Base-by-base conservation (phyloP, 2,797 vertebrate species). In the Bothrops alternatus region DNA sequence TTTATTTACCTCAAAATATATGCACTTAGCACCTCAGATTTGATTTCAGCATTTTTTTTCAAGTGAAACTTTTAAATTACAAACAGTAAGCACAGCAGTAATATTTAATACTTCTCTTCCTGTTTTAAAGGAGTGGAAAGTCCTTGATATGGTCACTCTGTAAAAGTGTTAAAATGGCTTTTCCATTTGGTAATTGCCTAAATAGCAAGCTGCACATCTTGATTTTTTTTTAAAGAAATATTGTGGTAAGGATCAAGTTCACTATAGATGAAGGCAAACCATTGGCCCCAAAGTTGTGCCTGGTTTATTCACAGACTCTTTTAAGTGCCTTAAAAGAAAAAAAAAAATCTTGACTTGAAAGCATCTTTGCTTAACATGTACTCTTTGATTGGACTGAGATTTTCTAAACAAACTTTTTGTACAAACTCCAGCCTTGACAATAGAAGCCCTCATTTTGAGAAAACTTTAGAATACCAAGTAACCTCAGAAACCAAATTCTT, bases 11-110 rank as follows among this genome's bases (percentile, higher is more conserved):
- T 96, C 97, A 93, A 95, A 97, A 97, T 94, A 97, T 55, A 96
- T 96, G 94, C 95, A 96, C 96, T 96, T 96, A 96, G 96, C 97
- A 98, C 55, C 1, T 93, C 93, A 95, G 95, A 94, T 91, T 95
- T 96, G 96, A 96, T 93, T 96, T 93, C 97, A 91, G 58, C 86
- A 63, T 85, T 82, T 93, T 87, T n/a, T 65, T 98, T 98, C 97
- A 98, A 98, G 98, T 98, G 96, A 96, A 95, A 96, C 26, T 93
- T 96, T 97, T 97, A 98, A 98, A 97, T 97, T 97, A 97, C 96
- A 97, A 97, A 97, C 97, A 97, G 97, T 97, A 98, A 96, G 96
- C 97, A 97, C 94, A 97, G 95, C 95, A 97, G 96, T 94, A 96
- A 95, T 96, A 96, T 93, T 96, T 97, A 93, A 96, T 96, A 93